Conservation (phyloP, 2,888 invertebrate genomes). For the Ariolimax columbianus region DNA sequence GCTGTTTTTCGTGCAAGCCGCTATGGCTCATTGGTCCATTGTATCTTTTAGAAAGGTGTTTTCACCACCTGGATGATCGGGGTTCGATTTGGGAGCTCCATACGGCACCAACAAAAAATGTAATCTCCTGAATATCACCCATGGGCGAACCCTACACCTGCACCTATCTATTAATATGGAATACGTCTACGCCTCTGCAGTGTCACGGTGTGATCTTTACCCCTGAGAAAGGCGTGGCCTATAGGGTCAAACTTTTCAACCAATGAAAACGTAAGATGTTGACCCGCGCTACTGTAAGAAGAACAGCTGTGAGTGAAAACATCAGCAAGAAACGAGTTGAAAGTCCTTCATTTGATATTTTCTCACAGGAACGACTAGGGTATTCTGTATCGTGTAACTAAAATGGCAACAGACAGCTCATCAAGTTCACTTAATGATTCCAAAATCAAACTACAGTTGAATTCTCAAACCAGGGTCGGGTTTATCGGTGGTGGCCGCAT, state of each 20-base stretch:
- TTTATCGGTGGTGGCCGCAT: conserved; percentile 78
- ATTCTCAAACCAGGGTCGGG: conserved; percentile 71
- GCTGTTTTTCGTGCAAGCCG: no score
- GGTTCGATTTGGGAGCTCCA: no score
- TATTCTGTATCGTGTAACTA: not conserved
- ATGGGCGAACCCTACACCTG: no score
- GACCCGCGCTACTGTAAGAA: not conserved
- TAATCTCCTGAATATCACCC: no score
- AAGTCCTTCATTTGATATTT: not conserved
- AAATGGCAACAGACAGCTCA: conserved; percentile 3
- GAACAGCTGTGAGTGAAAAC: not conserved
- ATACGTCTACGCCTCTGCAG: no score
- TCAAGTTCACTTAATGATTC: not conserved
- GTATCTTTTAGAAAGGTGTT: no score
- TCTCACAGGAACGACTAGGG: not conserved
- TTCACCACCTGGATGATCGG: no score
- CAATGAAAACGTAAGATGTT: not conserved
- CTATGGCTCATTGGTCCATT: no score
- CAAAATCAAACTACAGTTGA: conserved; percentile 10
- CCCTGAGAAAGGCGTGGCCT: not conserved
- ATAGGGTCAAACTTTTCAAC: not conserved
- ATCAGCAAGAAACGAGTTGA: not conserved
- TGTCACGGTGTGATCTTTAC: not conserved
- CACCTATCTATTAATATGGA: no score
- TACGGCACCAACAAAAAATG: no score